These are phyloP conservation scores for Sardina pilchardus DNA, from an alignment of 2,113 vertebrate genomes.

Conservation along the genomic window DNA sequence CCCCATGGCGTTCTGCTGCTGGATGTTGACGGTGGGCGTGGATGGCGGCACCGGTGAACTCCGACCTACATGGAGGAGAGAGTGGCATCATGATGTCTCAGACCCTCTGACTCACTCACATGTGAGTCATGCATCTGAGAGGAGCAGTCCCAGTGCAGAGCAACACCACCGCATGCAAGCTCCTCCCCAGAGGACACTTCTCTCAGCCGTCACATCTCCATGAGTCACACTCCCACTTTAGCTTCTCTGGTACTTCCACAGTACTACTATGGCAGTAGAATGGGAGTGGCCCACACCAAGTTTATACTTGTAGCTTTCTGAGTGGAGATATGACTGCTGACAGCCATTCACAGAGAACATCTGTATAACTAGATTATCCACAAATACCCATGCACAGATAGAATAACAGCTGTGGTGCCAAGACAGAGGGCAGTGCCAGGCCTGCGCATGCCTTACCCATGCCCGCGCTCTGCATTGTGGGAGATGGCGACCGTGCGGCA, in stretches of 20 bases:
- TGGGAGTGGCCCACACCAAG: neutral
- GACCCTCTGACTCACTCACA: neutral
- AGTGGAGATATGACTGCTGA: neutral
- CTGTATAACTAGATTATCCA: neutral
- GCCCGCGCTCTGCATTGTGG: constrained; percentile 76
- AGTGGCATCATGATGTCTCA: neutral
- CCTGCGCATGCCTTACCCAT: constrained; percentile 77
- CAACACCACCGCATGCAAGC: neutral
- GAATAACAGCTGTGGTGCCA: neutral
- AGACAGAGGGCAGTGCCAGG: neutral
- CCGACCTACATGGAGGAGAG: constrained; percentile 59
- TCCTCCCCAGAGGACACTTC: neutral
- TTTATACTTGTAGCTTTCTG: neutral
- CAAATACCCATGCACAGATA: neutral
- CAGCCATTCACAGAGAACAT: neutral
- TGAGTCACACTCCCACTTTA: neutral
- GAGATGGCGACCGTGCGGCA: constrained; percentile 87
- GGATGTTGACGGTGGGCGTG: constrained; percentile 88
- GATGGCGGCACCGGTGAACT: constrained; percentile 76
- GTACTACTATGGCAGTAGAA: neutral
- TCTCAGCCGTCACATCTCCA: neutral
- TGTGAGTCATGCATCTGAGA: neutral
- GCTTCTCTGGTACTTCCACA: neutral
- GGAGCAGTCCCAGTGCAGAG: neutral
- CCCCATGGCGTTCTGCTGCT: constrained; percentile 86